phyloP scores from a whole-genome alignment of 2,113 vertebrate genomes.

The Larimichthys polyactis region DNA sequence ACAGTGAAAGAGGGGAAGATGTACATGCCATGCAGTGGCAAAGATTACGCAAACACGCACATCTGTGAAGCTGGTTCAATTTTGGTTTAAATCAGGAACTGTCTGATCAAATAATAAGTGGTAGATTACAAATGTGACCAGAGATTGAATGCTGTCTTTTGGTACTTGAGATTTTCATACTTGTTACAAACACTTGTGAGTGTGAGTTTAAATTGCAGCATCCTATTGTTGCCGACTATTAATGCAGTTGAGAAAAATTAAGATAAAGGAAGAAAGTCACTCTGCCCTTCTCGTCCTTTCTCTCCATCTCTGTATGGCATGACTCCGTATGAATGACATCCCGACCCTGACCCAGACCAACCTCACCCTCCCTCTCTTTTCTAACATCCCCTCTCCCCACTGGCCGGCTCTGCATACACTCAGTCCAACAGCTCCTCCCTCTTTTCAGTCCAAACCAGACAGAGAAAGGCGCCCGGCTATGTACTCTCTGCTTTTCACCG shows the following conservation, averaged over 20 bases:
- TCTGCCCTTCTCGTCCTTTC: slow-evolving; percentile 35
- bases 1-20: slow-evolving; percentile 46
- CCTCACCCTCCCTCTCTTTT: slow-evolving; percentile 58
- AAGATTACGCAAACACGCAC: not conserved
- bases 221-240: not conserved
- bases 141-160: not conserved
- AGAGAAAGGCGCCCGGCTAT: slow-evolving; percentile 54
- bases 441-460: slow-evolving; percentile 62
- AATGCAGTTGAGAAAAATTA: slow-evolving; percentile 10
- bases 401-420: slow-evolving; percentile 48
- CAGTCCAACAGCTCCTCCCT: slow-evolving; percentile 67
- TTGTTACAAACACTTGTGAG: not conserved
- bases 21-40: not conserved
- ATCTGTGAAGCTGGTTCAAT: not conserved
- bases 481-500: slow-evolving; percentile 59
- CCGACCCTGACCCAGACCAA: slow-evolving; percentile 77
- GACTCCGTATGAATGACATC: slow-evolving; percentile 78
- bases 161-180: not conserved
- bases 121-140: not conserved
- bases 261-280: slow-evolving; percentile 46
- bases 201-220: not conserved
- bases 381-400: slow-evolving; percentile 51
- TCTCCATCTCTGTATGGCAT: slow-evolving; percentile 60
- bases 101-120: not conserved
- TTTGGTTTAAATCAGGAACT: not conserved